Percentiles rank a stretch among this genome's conserved stretches.
phyloP scores from a whole-genome alignment of 2,797 vertebrate species.

The Atherinosoma microstoma region DNA sequence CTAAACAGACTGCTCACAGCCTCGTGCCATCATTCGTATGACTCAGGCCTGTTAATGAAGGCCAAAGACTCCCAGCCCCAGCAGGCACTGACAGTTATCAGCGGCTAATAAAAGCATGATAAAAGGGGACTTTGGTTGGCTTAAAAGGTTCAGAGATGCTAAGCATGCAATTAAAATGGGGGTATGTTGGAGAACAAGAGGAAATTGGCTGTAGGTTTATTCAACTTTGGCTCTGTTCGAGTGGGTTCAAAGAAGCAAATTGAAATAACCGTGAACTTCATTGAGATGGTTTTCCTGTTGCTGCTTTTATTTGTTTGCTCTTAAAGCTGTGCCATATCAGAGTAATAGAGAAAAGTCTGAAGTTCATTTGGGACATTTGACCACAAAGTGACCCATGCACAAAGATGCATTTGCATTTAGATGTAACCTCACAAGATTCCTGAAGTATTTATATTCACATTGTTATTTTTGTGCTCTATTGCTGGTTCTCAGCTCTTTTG shows the following conservation, averaged over 20 bases:
- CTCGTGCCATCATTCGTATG: conserved; percentile 40
- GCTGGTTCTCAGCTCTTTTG: conserved; percentile 27
- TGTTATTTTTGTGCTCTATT: conserved; percentile 13
- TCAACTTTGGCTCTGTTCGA: conserved; percentile 28
- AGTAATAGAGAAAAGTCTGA: conserved; percentile 16
- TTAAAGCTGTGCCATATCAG: conserved; percentile 6
- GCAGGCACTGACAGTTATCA: conserved; percentile 60
- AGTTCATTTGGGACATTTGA: conserved; percentile 5
- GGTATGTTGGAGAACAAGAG: conserved; percentile 49
- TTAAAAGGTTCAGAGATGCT: conserved; percentile 53
- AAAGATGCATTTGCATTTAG: conserved; percentile 19
- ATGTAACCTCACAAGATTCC: conserved; percentile 14
- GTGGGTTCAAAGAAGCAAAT: conserved; percentile 24
- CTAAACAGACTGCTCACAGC: conserved; percentile 39
- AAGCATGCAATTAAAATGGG: conserved; percentile 54
- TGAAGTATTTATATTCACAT: conserved; percentile 44
- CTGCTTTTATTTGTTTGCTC: neutral
- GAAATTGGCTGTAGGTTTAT: conserved; percentile 63
- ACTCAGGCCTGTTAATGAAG: conserved; percentile 64
- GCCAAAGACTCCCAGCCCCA: conserved; percentile 49
- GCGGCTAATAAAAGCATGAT: conserved; percentile 68
- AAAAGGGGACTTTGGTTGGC: conserved; percentile 56
- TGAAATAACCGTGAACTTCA: conserved; percentile 14
- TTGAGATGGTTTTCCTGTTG: conserved; percentile 2
- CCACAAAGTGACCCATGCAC: conserved; percentile 6